These are phyloP conservation scores for Ditylenchus dipsaci DNA, from an alignment of 1,140 invertebrate species.

Conservation along the genomic window DNA sequence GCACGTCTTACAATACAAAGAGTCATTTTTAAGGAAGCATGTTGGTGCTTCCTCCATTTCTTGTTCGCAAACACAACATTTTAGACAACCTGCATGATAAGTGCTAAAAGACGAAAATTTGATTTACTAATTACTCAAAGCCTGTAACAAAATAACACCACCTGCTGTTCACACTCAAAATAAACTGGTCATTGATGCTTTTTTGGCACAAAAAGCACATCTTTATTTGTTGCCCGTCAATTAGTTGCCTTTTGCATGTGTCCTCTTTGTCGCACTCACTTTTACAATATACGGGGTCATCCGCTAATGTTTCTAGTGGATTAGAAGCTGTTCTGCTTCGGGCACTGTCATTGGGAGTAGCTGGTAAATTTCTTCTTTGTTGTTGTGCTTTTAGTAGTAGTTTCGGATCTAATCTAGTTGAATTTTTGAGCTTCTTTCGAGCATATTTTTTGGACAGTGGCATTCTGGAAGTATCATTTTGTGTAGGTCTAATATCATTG, in stretches of 20 bases:
- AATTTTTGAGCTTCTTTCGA: no score
- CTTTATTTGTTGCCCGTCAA: neutral
- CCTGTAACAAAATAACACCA: no score
- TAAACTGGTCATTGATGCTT: neutral
- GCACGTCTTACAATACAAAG: conserved; percentile 16
- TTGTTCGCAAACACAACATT: conserved; percentile 9
- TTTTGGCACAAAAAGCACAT: conserved; percentile 1
- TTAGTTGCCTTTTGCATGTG: neutral
- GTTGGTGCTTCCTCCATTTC: neutral
- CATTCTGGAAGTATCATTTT: no score
- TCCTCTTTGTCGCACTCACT: neutral
- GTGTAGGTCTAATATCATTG: no score
- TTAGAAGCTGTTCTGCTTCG: no score
- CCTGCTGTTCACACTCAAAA: conserved; percentile 8
- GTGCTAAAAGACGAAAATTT: neutral
- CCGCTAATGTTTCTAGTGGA: no score
- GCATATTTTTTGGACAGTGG: no score
- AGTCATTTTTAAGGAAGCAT: conserved; percentile 14
- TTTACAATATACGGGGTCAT: neutral
- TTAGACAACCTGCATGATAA: conserved; percentile 15
- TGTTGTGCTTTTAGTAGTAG: no score
- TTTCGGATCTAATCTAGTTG: no score
- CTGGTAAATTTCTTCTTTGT: no score
- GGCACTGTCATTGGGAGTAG: no score
- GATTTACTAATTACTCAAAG: no score